phyloP scores from a whole-genome alignment of 1,140 invertebrate genomes.

The Episyrphus balteatus region DNA sequence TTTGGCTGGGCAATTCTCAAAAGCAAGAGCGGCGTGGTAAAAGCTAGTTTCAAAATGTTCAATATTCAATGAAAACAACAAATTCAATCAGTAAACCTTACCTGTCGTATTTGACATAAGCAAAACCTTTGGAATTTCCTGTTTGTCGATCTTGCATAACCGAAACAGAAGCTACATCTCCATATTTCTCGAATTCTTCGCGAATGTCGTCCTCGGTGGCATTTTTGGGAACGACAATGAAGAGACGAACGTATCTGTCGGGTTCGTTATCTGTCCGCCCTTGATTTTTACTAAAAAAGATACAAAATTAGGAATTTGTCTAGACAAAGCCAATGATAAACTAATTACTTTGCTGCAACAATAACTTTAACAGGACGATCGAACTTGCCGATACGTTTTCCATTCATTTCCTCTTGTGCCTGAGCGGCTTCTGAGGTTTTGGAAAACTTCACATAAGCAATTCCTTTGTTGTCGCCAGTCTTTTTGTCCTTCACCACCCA shows the following conservation, averaged over 20 bases:
- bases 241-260: conserved; percentile 72
- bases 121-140: conserved; percentile 80
- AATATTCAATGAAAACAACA: no score
- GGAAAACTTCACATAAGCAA: conserved; percentile 69
- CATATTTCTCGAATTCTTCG: conserved; percentile 73
- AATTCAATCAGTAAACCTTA: no score
- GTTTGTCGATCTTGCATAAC: conserved; percentile 72
- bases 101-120: conserved; percentile 77
- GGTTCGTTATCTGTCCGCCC: conserved; percentile 72
- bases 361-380: conserved; percentile 80
- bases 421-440: conserved; percentile 77
- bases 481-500: conserved; percentile 78
- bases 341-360: conserved; percentile 70
- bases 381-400: conserved; percentile 59
- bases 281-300: conserved; percentile 52
- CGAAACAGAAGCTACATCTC: conserved; percentile 70
- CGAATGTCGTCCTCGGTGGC: conserved; percentile 67
- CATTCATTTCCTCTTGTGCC: conserved; percentile 79
- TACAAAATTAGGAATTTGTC: neutral
- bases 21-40: conserved; percentile 77
- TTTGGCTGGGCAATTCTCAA: conserved; percentile 76
- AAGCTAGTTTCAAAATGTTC: no score
- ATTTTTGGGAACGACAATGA: conserved; percentile 77
- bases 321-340: no score
- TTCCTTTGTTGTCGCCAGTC: conserved; percentile 77